These are phyloP conservation scores for Conopomorpha cramerella DNA, from an alignment of 1,140 invertebrate species.

Conservation along the genomic window DNA sequence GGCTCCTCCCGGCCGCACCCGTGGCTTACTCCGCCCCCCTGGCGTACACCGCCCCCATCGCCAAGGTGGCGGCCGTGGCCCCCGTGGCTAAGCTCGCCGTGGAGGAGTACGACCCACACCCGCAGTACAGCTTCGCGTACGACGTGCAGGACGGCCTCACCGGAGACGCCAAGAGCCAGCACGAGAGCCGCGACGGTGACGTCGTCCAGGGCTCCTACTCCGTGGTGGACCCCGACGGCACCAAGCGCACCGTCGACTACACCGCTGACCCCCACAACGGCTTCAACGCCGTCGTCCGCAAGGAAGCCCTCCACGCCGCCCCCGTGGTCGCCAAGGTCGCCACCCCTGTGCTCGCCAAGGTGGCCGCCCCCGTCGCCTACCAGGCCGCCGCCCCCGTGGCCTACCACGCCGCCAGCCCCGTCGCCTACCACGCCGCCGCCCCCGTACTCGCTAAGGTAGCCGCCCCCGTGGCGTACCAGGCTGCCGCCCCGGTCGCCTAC, in stretches of 20 bases:
- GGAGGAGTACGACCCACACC: no score
- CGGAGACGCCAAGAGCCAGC: constrained; percentile 67
- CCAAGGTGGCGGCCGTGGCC: no score
- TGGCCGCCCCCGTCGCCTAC: constrained; percentile 15
- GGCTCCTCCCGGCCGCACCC: constrained; percentile 15
- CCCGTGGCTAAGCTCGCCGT: no score
- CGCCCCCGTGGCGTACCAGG: constrained; percentile 13
- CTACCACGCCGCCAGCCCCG: constrained; percentile 9
- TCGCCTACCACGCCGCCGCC: no score
- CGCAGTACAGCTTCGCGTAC: constrained; percentile 67
- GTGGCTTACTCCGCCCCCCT: constrained; percentile 21
- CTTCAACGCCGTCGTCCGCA: constrained; percentile 65
- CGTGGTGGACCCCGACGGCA: constrained; percentile 64
- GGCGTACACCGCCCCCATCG: constrained; percentile 10
- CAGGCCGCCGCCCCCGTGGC: constrained; percentile 16
- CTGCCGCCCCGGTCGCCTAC: constrained; percentile 8
- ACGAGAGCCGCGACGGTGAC: constrained; percentile 65
- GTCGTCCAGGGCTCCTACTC: constrained; percentile 64
- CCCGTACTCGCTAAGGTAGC: constrained; percentile 19
- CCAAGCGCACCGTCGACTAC: constrained; percentile 62
- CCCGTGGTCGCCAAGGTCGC: constrained; percentile 9
- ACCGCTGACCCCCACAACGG: constrained; percentile 64
- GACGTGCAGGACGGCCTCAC: constrained; percentile 65
- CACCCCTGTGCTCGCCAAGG: no score
- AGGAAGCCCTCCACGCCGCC: constrained; percentile 34